Evolutionary conservation across 2,113 vertebrate species (phyloP).

Genomic region (Alligator sinensis): DNA sequence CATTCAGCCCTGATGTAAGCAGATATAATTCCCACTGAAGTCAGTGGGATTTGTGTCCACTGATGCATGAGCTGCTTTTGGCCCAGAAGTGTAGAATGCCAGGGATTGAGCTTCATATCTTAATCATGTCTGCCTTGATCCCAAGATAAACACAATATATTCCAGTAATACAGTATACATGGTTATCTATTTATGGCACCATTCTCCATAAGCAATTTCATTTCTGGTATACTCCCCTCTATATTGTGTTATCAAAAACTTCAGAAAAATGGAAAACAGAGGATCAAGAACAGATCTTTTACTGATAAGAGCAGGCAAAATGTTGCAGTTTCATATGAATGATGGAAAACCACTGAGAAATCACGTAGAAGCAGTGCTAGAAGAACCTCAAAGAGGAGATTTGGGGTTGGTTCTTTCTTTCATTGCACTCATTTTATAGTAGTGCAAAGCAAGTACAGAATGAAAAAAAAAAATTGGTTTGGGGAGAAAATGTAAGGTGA

Average conservation of each 20-base stretch:
- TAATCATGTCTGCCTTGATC: slow-evolving; percentile 54
- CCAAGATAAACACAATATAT: slow-evolving; percentile 48
- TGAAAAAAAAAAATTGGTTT: neutral
- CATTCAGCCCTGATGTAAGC: neutral
- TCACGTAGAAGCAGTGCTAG: rapidly evolving
- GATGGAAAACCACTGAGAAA: neutral
- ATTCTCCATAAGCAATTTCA: slow-evolving; percentile 61
- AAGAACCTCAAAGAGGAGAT: neutral
- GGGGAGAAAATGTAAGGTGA: neutral
- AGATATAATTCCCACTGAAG: neutral
- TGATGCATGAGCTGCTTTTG: slow-evolving; percentile 34
- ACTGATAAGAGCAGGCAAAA: neutral
- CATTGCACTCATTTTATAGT: neutral
- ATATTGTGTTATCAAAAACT: slow-evolving; percentile 55
- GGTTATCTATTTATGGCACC: slow-evolving; percentile 58
- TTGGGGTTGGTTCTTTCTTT: neutral
- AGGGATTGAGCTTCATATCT: slow-evolving; percentile 53
- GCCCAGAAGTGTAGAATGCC: neutral
- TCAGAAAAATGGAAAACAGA: slow-evolving; percentile 50
- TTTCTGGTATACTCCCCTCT: slow-evolving; percentile 27
- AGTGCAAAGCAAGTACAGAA: neutral
- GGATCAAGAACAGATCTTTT: slow-evolving; percentile 22
- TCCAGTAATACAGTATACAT: slow-evolving; percentile 14
- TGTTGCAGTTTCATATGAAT: neutral
- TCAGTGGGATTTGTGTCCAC: neutral